Conservation (phyloP, 1,140 invertebrate species). For the Bombus sibiricus region DNA sequence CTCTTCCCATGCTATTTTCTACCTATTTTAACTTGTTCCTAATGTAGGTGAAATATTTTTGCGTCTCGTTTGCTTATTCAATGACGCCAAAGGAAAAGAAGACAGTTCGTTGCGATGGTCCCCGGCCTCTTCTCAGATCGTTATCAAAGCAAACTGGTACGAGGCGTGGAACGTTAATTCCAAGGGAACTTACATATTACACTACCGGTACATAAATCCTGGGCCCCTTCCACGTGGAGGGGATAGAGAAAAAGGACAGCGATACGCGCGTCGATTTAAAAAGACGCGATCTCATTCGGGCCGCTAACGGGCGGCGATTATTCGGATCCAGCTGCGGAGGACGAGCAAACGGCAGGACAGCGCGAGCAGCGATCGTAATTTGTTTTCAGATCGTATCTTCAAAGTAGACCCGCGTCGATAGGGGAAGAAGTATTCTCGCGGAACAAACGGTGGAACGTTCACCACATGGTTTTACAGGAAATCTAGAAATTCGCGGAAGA, state of each 20-base stretch:
- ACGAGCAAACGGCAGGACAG: slow-evolving; percentile 51
- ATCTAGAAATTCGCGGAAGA: background rate
- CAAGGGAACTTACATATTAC: slow-evolving; percentile 40
- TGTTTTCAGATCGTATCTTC: slow-evolving; percentile 81
- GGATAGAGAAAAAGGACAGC: background rate
- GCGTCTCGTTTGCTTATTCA: background rate
- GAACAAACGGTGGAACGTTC: slow-evolving; percentile 27
- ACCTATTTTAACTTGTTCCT: no score
- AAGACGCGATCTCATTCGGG: slow-evolving; percentile 50
- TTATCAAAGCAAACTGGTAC: slow-evolving; percentile 29
- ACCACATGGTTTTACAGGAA: slow-evolving; percentile 23
- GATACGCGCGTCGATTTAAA: slow-evolving; percentile 63
- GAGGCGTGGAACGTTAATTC: slow-evolving; percentile 44
- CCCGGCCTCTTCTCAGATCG: slow-evolving; percentile 1
- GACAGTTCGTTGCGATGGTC: background rate
- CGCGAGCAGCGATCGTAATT: slow-evolving; percentile 77
- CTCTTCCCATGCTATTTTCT: no score
- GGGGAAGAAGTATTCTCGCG: slow-evolving; percentile 54
- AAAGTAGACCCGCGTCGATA: slow-evolving; percentile 74
- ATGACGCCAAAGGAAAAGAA: background rate
- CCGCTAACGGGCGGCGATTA: slow-evolving; percentile 71
- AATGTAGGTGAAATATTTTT: no score
- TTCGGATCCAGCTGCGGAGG: slow-evolving; percentile 68
- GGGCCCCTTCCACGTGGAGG: background rate
- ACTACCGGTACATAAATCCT: slow-evolving; percentile 20